Evolutionary conservation across 2,113 vertebrate genomes (phyloP).

Genomic region (Brachyhypopomus occidentalis): DNA sequence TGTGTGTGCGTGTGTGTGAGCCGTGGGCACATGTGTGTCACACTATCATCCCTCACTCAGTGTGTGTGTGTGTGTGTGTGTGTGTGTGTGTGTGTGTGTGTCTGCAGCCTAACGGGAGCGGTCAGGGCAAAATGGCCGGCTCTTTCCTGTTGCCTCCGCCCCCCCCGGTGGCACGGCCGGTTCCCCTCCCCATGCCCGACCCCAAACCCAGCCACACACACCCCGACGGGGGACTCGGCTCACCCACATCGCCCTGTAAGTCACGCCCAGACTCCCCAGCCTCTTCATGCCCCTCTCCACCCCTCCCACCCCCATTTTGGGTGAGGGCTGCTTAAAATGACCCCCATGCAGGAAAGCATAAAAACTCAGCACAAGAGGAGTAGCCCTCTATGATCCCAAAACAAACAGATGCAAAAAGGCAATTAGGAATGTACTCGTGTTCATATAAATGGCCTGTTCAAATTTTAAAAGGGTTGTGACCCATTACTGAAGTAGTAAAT

Average conservation of each 20-base stretch:
- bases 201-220: conserved; percentile 82
- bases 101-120: conserved; percentile 83
- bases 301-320: conserved; percentile 35
- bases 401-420: neutral
- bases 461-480: neutral
- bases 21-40: conserved; percentile 15
- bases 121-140: conserved; percentile 83
- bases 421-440: neutral
- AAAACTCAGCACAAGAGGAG: neutral
- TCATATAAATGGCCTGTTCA: neutral
- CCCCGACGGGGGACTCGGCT: conserved; percentile 81
- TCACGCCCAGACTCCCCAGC: conserved; percentile 61
- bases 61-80: conserved; percentile 55
- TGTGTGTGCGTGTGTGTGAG: conserved; percentile 47
- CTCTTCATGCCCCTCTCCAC: conserved; percentile 34
- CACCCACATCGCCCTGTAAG: conserved; percentile 84
- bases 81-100: conserved; percentile 54
- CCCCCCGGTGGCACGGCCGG: conserved; percentile 83
- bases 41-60: conserved; percentile 42
- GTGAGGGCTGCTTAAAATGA: neutral
- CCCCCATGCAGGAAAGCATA: neutral
- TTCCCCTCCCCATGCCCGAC: conserved; percentile 85
- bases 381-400: neutral
- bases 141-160: conserved; percentile 83
- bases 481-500: neutral